Percentiles rank a stretch among this genome's conserved stretches.
Evolutionary conservation across 2,888 invertebrate species (phyloP).

Genomic region (Carcina quercana): DNA sequence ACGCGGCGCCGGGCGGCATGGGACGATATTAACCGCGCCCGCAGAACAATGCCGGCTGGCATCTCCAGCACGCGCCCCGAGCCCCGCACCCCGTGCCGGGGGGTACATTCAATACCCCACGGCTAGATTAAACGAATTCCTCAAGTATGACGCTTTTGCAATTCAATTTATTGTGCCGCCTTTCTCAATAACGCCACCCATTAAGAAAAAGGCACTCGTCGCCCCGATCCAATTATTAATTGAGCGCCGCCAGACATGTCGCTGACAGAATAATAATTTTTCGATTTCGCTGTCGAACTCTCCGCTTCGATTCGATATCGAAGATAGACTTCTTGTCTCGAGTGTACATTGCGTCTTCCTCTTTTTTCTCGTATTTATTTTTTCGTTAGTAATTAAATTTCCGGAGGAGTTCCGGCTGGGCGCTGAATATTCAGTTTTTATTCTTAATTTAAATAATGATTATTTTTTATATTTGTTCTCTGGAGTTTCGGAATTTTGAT

Average conservation of each 20-base stretch:
- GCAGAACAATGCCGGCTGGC: slow-evolving; percentile 26
- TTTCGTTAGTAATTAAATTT: slow-evolving; percentile 29
- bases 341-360: slow-evolving; percentile 5
- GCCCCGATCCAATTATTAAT: slow-evolving; percentile 40
- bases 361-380: slow-evolving; percentile 8
- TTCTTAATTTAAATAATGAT: slow-evolving; percentile 17
- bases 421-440: slow-evolving; percentile 7
- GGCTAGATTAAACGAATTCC: slow-evolving; percentile 42
- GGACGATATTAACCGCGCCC: slow-evolving; percentile 12
- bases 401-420: slow-evolving; percentile 7
- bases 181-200: slow-evolving; percentile 30
- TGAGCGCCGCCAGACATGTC: slow-evolving; percentile 32
- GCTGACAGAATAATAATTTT: slow-evolving; percentile 41
- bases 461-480: too few relatives aligned
- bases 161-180: slow-evolving; percentile 39
- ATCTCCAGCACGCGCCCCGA: slow-evolving; percentile 10
- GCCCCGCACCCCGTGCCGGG: background rate
- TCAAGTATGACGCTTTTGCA: slow-evolving; percentile 30
- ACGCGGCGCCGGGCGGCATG: slow-evolving; percentile 9
- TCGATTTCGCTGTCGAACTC: slow-evolving; percentile 19
- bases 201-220: slow-evolving; percentile 53
- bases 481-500: too few relatives aligned
- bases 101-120: slow-evolving; percentile 1
- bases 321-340: slow-evolving; percentile 11
- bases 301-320: slow-evolving; percentile 27